Conservation (phyloP, 1,140 invertebrate genomes). For the Notospermus geniculatus region DNA sequence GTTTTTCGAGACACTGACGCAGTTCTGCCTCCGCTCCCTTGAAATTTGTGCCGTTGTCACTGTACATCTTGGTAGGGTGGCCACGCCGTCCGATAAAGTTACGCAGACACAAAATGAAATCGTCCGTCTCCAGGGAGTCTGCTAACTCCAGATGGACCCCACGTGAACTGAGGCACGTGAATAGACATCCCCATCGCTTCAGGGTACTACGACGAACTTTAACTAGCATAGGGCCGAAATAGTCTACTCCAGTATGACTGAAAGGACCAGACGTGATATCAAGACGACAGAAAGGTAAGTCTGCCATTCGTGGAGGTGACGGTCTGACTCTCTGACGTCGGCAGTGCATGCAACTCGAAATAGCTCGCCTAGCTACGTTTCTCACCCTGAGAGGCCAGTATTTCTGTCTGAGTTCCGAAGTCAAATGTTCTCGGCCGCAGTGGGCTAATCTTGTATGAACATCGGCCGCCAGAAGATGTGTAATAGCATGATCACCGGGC, state of each 20-base stretch:
- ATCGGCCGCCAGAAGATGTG: not conserved
- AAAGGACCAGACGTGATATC: slow-evolving; percentile 10
- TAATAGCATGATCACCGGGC: not conserved
- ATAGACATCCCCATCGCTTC: slow-evolving; percentile 20
- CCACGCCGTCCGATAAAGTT: slow-evolving; percentile 12
- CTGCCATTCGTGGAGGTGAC: not conserved
- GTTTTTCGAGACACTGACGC: not conserved
- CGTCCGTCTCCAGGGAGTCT: slow-evolving; percentile 10
- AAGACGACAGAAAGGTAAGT: not conserved
- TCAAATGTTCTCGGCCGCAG: not conserved
- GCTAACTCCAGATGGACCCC: slow-evolving; percentile 18
- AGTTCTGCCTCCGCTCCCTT: too few relatives aligned
- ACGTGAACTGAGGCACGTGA: slow-evolving; percentile 17
- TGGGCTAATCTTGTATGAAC: not conserved
- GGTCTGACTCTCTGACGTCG: not conserved
- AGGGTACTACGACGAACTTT: not conserved
- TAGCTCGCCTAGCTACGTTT: not conserved
- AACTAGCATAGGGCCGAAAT: slow-evolving; percentile 9
- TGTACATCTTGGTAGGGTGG: slow-evolving; percentile 3
- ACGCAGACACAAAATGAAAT: slow-evolving; percentile 9
- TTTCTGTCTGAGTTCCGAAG: not conserved
- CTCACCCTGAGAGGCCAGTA: slow-evolving; percentile 3
- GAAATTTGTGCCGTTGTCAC: too few relatives aligned
- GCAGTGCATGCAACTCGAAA: not conserved
- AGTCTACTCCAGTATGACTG: slow-evolving; percentile 9